Evolutionary conservation across 2,113 vertebrate species (phyloP).

Genomic region (Hyperopisus bebe): DNA sequence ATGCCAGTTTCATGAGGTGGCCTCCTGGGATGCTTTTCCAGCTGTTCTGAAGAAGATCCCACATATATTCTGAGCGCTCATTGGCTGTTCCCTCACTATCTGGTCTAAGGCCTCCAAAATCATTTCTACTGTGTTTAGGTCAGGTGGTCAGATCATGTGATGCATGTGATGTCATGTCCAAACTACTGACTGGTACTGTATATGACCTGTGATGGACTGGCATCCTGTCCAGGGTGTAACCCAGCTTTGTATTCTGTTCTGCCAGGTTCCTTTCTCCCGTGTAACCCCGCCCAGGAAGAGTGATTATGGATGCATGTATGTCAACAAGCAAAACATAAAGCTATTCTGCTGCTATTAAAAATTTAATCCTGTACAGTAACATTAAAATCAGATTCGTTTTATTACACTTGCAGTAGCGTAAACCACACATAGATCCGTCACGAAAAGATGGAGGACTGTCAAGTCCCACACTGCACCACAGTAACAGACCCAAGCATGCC

Average conservation of each 20-base stretch:
- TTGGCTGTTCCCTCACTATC: background rate
- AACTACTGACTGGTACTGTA: background rate
- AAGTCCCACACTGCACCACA: background rate
- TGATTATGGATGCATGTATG: background rate
- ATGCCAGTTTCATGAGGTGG: background rate
- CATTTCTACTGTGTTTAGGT: background rate
- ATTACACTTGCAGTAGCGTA: background rate
- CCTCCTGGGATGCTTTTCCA: background rate
- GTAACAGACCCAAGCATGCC: background rate
- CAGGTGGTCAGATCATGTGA: background rate
- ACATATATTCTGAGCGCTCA: background rate
- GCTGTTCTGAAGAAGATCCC: background rate
- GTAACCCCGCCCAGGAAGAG: background rate
- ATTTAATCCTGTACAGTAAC: background rate
- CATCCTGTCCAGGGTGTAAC: background rate
- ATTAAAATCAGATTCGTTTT: background rate
- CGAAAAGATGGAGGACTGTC: background rate
- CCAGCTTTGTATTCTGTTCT: background rate
- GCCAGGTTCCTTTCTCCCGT: background rate
- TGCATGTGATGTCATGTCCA: background rate
- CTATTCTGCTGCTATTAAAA: background rate
- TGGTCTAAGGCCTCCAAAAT: background rate
- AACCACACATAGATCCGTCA: background rate
- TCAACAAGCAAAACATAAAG: background rate
- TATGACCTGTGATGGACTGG: background rate